phyloP scores from a whole-genome alignment of 1,140 invertebrate species.

The Octopus sinensis region DNA sequence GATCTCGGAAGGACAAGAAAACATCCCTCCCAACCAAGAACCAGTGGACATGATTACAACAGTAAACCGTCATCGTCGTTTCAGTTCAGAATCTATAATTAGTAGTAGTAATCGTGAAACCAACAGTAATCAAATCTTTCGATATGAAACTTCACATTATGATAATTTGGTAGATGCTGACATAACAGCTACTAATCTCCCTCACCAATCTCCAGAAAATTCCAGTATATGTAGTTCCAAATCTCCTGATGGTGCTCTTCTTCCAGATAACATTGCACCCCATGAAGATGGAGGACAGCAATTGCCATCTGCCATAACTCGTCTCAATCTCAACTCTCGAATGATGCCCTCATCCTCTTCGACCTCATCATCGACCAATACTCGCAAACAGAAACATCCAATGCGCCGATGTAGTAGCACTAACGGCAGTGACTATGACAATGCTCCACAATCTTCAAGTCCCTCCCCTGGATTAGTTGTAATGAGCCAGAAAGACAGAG shows the following conservation, averaged over 20 bases:
- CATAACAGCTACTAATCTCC: neutral
- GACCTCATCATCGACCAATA: conserved; percentile 14
- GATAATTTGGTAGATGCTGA: neutral
- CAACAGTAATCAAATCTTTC: neutral
- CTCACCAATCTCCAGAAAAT: conserved; percentile 8
- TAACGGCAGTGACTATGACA: conserved; percentile 34
- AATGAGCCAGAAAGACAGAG: conserved; percentile 20
- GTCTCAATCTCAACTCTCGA: conserved; percentile 45
- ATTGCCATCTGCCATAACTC: conserved; percentile 25
- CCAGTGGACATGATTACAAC: conserved; percentile 1
- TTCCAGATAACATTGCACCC: neutral
- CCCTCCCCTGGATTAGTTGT: conserved; percentile 31
- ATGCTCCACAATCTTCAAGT: conserved; percentile 28
- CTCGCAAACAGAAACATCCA: conserved; percentile 47
- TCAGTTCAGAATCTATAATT: conserved; percentile 9
- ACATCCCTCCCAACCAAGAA: conserved; percentile 7
- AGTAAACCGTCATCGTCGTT: neutral
- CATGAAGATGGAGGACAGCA: neutral
- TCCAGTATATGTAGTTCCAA: conserved; percentile 16
- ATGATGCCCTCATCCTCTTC: conserved; percentile 40
- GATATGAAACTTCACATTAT: conserved; percentile 11
- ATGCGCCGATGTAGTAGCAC: conserved; percentile 47
- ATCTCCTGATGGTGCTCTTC: neutral
- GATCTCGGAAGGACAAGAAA: conserved; percentile 12
- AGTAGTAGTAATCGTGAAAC: neutral